Conservation (phyloP, 2,888 invertebrate genomes). For the Mythimna impura region DNA sequence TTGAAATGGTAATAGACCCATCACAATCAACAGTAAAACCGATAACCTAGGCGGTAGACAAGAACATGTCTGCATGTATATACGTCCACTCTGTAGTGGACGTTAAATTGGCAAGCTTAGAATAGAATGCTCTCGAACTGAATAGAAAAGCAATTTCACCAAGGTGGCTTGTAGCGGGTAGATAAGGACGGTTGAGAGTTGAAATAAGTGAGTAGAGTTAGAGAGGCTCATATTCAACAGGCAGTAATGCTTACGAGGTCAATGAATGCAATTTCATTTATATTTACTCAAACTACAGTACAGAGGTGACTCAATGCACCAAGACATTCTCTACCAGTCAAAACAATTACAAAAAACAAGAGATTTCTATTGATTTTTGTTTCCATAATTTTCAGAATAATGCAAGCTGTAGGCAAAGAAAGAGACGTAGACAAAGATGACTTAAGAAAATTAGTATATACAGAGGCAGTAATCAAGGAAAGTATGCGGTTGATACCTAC, state of each 20-base stretch:
- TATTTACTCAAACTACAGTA: not conserved
- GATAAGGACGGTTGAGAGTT: not conserved
- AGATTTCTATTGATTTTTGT: not conserved
- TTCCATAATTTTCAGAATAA: conserved; percentile 15
- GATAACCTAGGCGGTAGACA: not conserved
- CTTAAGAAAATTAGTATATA: conserved; percentile 14
- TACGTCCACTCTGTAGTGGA: not conserved
- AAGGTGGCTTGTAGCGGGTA: not conserved
- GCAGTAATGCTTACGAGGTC: not conserved
- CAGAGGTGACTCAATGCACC: not conserved
- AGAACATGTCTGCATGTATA: not conserved
- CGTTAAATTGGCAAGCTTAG: not conserved
- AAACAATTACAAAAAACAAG: not conserved
- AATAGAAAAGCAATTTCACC: not conserved
- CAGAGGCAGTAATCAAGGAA: conserved; percentile 19
- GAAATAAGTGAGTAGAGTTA: not conserved
- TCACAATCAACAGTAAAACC: not conserved
- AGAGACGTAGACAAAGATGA: conserved; percentile 8
- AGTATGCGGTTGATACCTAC: not conserved
- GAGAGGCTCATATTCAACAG: not conserved
- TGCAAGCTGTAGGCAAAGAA: conserved; percentile 6
- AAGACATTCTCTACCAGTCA: not conserved
- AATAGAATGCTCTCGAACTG: not conserved
- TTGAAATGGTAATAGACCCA: not conserved
- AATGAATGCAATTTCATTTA: not conserved